phyloP scores from a whole-genome alignment of 2,888 invertebrate genomes.

The Prosopocoilus inquinatus region DNA sequence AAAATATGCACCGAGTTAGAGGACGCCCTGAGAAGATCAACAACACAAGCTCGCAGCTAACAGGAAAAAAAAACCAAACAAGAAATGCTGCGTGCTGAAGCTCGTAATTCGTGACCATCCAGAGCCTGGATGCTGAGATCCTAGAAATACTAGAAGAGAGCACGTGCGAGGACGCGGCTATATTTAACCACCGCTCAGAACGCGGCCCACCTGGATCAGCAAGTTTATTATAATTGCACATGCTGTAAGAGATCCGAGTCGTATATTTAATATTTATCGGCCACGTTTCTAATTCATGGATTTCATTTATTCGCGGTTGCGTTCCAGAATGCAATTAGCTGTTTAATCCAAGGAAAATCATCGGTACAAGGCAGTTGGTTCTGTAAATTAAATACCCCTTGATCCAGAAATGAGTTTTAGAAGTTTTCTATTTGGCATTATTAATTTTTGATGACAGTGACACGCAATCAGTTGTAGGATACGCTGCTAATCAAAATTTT shows the following conservation, averaged over 20 bases:
- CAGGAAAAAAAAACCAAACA: no score
- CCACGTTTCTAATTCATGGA: slow-evolving; percentile 4
- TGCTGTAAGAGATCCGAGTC: background rate
- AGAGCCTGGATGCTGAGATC: background rate
- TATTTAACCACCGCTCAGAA: background rate
- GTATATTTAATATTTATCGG: slow-evolving; percentile 1
- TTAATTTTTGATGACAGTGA: no score
- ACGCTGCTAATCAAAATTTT: no score
- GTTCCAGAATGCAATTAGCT: slow-evolving; percentile 1
- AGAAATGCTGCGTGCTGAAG: background rate
- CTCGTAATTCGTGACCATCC: background rate
- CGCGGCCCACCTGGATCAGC: background rate
- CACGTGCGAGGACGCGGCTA: background rate
- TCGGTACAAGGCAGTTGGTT: no score
- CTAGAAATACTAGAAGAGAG: background rate
- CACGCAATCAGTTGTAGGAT: no score
- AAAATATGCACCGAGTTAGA: no score
- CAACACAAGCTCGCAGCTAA: no score
- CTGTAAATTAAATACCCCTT: no score
- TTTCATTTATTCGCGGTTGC: slow-evolving; percentile 1
- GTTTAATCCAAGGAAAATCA: no score
- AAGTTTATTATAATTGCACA: slow-evolving; percentile 4
- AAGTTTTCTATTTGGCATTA: no score
- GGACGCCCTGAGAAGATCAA: no score
- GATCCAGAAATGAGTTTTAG: no score